Evolutionary conservation across 2,113 vertebrate species (phyloP).

Genomic region (Phylloscopus whistleri): DNA sequence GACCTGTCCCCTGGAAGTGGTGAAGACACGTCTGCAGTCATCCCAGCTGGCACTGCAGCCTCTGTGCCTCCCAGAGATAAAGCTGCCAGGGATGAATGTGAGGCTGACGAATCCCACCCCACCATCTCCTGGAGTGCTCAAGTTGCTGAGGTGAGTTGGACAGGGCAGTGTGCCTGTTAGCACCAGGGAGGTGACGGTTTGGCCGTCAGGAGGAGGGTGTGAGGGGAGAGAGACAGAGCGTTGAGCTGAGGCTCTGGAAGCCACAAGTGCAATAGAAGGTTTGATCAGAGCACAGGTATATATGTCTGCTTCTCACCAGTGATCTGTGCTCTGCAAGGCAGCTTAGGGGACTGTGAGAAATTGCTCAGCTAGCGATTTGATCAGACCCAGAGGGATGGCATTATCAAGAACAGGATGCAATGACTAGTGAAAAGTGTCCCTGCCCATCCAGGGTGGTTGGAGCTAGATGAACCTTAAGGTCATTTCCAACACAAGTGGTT

Average conservation of each 20-base stretch:
- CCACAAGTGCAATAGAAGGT: not conserved
- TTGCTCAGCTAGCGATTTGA: not conserved
- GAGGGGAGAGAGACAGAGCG: not conserved
- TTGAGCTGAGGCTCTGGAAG: not conserved
- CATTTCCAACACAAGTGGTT: not conserved
- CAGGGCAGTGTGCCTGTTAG: not conserved
- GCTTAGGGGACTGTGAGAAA: not conserved
- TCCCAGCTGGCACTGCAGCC: slow-evolving; percentile 43
- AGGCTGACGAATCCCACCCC: slow-evolving; percentile 12
- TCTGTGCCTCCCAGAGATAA: slow-evolving; percentile 41
- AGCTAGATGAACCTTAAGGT: not conserved
- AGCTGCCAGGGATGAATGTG: slow-evolving; percentile 46
- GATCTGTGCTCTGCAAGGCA: not conserved
- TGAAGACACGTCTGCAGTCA: slow-evolving; percentile 70
- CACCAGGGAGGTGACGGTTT: not conserved
- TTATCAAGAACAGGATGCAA: not conserved
- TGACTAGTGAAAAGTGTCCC: not conserved
- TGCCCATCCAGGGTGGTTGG: not conserved
- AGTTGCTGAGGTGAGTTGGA: slow-evolving; percentile 57
- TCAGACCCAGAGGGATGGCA: not conserved
- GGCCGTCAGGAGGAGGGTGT: not conserved
- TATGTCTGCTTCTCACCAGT: not conserved
- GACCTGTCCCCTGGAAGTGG: slow-evolving; percentile 71
- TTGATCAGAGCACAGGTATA: not conserved
- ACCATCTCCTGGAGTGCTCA: slow-evolving; percentile 41